phyloP scores from a whole-genome alignment of 2,113 vertebrate genomes.

The Herpailurus yagouaroundi region DNA sequence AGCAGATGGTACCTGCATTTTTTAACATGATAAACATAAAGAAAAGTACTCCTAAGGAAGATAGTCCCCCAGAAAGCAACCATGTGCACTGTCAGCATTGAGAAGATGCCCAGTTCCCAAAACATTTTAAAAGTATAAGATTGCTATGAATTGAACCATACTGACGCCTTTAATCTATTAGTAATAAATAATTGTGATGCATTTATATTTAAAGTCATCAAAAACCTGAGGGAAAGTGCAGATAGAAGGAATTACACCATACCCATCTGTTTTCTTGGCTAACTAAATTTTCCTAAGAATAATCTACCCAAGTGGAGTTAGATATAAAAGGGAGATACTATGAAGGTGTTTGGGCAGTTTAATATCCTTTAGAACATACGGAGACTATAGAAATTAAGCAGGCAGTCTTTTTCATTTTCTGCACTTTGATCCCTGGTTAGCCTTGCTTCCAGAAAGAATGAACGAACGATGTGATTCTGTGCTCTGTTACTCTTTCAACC shows the following conservation, averaged over 20 bases:
- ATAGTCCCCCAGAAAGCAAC: not conserved
- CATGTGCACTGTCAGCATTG: conserved; percentile 21
- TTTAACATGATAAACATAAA: conserved; percentile 20
- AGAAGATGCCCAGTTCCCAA: not conserved
- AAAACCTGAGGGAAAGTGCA: conserved; percentile 35
- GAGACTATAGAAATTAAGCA: conserved; percentile 38
- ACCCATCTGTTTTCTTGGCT: not conserved
- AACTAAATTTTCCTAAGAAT: conserved; percentile 66
- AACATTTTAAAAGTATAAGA: not conserved
- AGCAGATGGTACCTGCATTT: conserved; percentile 60
- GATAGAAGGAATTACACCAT: not conserved
- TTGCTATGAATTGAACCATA: conserved; percentile 11
- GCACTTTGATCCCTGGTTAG: not conserved
- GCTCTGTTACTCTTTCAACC: conserved; percentile 48
- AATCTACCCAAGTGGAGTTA: conserved; percentile 57
- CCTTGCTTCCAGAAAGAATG: conserved; percentile 27
- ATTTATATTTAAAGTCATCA: conserved; percentile 48
- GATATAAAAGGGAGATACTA: not conserved
- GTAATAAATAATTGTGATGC: conserved; percentile 72
- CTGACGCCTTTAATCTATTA: conserved; percentile 49
- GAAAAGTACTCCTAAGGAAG: conserved; percentile 38
- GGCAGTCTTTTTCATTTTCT: conserved; percentile 17
- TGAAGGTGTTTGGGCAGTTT: not conserved
- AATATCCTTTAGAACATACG: not conserved
- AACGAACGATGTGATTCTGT: conserved; percentile 18